Conservation (phyloP, 2,888 invertebrate genomes). For the Oscheius onirici region DNA sequence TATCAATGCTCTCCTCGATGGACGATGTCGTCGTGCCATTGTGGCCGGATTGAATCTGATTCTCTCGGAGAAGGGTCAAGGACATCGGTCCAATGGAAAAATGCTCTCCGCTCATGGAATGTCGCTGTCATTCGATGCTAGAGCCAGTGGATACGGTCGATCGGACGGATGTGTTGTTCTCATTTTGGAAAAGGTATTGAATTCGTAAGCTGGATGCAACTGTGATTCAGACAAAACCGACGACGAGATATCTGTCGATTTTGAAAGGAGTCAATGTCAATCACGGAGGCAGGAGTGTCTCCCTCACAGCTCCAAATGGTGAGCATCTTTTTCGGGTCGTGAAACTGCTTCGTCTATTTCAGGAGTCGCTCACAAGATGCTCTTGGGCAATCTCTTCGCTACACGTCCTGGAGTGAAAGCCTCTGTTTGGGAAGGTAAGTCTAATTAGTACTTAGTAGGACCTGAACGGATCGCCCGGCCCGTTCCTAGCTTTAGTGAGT, state of each 20-base stretch:
- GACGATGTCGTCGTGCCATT: conserved; percentile 90
- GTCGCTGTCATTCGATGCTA: conserved; percentile 70
- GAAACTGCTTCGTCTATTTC: too few relatives aligned
- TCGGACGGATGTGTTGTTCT: conserved; percentile 72
- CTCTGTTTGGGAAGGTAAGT: conserved; percentile 61
- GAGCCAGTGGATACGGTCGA: conserved; percentile 72
- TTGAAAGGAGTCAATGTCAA: conserved; percentile 63
- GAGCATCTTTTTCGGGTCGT: too few relatives aligned
- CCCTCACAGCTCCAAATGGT: conserved; percentile 71
- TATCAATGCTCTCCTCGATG: conserved; percentile 80
- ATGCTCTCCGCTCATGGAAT: conserved; percentile 70
- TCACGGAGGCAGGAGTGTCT: conserved; percentile 70
- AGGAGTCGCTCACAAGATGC: conserved; percentile 60
- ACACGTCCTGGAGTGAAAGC: not conserved
- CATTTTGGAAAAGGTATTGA: conserved; percentile 61
- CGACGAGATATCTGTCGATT: conserved; percentile 45
- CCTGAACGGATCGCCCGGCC: too few relatives aligned
- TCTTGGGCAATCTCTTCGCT: conserved; percentile 48
- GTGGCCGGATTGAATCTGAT: conserved; percentile 83
- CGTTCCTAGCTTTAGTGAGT: too few relatives aligned
- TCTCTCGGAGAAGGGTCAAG: conserved; percentile 55
- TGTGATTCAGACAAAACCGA: conserved; percentile 8
- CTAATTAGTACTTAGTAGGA: too few relatives aligned
- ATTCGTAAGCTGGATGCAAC: too few relatives aligned
- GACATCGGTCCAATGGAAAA: conserved; percentile 64